Conservation (phyloP, 2,888 invertebrate species). For the Altica lythri region DNA sequence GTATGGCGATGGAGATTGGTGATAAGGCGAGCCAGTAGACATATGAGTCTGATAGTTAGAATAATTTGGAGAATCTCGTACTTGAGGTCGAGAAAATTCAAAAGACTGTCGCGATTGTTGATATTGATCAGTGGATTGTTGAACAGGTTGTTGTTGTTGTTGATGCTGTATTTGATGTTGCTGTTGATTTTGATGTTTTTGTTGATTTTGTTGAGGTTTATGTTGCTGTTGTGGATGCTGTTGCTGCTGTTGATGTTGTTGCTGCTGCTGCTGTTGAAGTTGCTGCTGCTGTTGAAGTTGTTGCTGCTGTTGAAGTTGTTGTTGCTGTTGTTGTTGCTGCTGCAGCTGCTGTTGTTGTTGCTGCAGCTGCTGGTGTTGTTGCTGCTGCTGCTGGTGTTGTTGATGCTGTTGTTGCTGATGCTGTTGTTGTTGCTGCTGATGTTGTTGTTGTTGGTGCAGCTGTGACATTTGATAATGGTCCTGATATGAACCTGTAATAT, state of each 20-base stretch:
- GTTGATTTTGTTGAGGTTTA: slow-evolving; percentile 28
- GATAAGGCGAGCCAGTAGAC: slow-evolving; percentile 33
- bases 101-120: slow-evolving; percentile 40
- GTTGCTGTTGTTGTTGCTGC: slow-evolving; percentile 22
- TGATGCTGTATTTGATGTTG: slow-evolving; percentile 8
- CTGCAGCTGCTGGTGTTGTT: slow-evolving; percentile 17
- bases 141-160: slow-evolving; percentile 25
- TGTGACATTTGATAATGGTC: slow-evolving; percentile 27
- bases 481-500: slow-evolving; percentile 24
- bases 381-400: too few species aligned
- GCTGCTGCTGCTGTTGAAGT: slow-evolving; percentile 21
- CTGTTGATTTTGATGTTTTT: not conserved
- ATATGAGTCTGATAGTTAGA: slow-evolving; percentile 42
- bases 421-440: slow-evolving; percentile 29
- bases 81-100: slow-evolving; percentile 45
- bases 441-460: slow-evolving; percentile 25
- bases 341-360: slow-evolving; percentile 28
- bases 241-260: slow-evolving; percentile 27
- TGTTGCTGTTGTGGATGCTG: slow-evolving; percentile 30
- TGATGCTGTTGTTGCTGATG: slow-evolving; percentile 14
- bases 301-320: slow-evolving; percentile 16
- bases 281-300: slow-evolving; percentile 15
- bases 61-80: slow-evolving; percentile 42
- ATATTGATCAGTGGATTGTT: slow-evolving; percentile 38
- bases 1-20: slow-evolving; percentile 32